Conservation (phyloP, 2,797 vertebrate genomes). For the Sebastes baramenuke region DNA sequence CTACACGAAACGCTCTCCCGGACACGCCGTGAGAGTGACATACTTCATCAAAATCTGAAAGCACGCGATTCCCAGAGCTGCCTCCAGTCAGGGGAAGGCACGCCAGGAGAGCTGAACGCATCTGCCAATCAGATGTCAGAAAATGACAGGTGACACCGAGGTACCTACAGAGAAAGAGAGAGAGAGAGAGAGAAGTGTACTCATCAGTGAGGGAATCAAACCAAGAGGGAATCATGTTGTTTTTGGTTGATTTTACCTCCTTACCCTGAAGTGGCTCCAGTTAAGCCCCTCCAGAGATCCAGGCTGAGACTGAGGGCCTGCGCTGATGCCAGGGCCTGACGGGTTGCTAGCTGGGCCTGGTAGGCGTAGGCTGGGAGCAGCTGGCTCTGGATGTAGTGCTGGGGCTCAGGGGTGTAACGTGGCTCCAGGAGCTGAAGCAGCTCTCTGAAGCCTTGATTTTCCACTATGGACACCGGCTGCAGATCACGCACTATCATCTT, state of each 20-base stretch:
- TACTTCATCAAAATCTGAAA: constrained; percentile 83
- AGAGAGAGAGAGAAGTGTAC: background rate
- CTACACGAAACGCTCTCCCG: constrained; percentile 81
- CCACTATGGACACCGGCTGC: constrained; percentile 83
- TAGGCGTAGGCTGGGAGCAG: constrained; percentile 85
- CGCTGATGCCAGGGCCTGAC: constrained; percentile 80
- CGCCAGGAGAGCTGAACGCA: constrained; percentile 82
- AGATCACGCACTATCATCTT: constrained; percentile 87
- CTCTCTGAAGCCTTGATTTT: constrained; percentile 84
- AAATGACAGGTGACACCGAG: constrained; percentile 86
- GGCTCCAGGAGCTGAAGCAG: constrained; percentile 85
- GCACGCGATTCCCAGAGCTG: constrained; percentile 73
- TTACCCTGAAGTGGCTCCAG: constrained; percentile 69
- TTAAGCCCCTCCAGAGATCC: constrained; percentile 77
- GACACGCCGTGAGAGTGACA: constrained; percentile 81
- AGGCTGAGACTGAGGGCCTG: constrained; percentile 84
- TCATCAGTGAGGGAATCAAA: constrained; percentile 17
- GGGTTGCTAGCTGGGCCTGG: constrained; percentile 84
- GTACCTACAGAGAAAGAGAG: constrained; percentile 64
- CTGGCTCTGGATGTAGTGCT: constrained; percentile 84
- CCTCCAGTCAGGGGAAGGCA: constrained; percentile 78
- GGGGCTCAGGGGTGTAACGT: constrained; percentile 81
- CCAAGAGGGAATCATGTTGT: background rate
- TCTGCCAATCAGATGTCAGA: constrained; percentile 85
- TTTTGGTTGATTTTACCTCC: constrained; percentile 37